phyloP scores from a whole-genome alignment of 1,140 invertebrate genomes.

The Goniozus legneri region DNA sequence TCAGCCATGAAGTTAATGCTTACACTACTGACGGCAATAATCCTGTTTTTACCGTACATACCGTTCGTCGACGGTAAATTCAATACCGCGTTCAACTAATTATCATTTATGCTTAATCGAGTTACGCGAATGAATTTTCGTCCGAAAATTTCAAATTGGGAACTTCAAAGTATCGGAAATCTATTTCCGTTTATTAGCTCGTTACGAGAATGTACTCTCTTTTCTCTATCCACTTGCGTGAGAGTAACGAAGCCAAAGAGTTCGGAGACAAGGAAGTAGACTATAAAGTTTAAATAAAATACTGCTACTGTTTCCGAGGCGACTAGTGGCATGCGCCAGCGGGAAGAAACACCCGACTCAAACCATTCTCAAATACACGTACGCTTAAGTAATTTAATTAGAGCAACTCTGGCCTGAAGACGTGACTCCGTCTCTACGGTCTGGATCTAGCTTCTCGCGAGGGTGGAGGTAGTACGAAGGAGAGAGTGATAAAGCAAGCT shows the following conservation, averaged over 20 bases:
- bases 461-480: conserved; percentile 7
- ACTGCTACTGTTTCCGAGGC: no score
- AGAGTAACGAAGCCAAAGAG: no score
- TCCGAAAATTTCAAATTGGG: no score
- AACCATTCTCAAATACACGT: conserved; percentile 42
- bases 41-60: conserved; percentile 22
- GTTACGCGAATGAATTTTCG: no score
- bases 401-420: conserved; percentile 43
- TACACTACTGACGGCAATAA: conserved; percentile 40
- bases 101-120: no score
- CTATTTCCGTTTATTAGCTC: no score
- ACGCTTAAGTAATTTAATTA: conserved; percentile 51
- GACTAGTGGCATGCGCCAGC: no score
- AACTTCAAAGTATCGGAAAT: no score
- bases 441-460: conserved; percentile 20
- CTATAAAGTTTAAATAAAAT: no score
- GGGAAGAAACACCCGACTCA: conserved; percentile 7
- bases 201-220: no score
- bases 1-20: conserved; percentile 43
- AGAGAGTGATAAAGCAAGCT: conserved; percentile 10
- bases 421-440: conserved; percentile 45
- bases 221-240: no score
- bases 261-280: no score
- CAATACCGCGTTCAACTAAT: conserved; percentile 22
- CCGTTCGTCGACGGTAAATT: conserved; percentile 18